These are phyloP conservation scores for Amphiprion clarkii DNA, from an alignment of 2,797 vertebrate genomes.

Conservation along the genomic window DNA sequence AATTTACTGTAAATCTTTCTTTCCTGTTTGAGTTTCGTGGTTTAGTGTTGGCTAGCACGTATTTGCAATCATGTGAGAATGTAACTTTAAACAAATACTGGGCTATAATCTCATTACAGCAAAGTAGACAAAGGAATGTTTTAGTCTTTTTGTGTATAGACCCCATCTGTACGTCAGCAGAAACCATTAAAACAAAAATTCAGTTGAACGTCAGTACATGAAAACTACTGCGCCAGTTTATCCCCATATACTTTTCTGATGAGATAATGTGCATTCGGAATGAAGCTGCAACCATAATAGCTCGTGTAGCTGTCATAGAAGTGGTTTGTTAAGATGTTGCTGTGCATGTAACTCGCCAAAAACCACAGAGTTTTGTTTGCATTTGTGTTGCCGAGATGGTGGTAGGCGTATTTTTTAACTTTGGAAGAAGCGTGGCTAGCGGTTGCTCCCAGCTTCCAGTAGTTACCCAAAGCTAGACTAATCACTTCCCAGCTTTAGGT, in stretches of 20 bases:
- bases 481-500: not conserved
- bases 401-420: not conserved
- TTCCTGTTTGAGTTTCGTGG: not conserved
- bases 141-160: not conserved
- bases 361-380: not conserved
- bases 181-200: constrained; percentile 1
- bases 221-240: not conserved
- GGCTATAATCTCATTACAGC: not conserved
- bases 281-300: not conserved
- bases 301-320: not conserved
- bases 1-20: not conserved
- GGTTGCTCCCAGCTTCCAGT: not conserved
- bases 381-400: not conserved
- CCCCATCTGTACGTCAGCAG: not conserved
- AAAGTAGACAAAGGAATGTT: not conserved
- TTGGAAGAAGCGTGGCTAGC: not conserved
- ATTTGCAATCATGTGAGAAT: not conserved
- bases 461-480: not conserved
- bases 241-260: not conserved
- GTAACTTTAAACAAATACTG: not conserved
- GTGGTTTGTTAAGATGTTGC: not conserved
- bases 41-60: not conserved
- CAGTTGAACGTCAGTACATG: not conserved
- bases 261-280: not conserved
- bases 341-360: not conserved